These are phyloP conservation scores for Hesperia comma DNA, from an alignment of 2,888 invertebrate species.

Conservation along the genomic window DNA sequence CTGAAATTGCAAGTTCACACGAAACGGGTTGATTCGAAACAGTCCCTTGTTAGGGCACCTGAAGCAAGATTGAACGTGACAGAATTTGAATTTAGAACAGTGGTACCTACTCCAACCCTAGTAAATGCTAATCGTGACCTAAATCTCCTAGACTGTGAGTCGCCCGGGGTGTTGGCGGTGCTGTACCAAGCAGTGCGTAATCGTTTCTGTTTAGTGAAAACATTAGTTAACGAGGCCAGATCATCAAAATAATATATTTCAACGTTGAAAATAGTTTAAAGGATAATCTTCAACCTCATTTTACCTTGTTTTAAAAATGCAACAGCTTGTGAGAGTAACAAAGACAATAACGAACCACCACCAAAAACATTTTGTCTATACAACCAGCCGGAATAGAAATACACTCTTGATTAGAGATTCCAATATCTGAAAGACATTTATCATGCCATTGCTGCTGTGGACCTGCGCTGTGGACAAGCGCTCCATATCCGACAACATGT, in stretches of 20 bases:
- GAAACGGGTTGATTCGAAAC: conserved; percentile 16
- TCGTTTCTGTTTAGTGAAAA: conserved; percentile 10
- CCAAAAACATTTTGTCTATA: no score
- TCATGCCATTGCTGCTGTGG: no score
- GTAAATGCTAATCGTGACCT: conserved; percentile 39
- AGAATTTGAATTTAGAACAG: conserved; percentile 28
- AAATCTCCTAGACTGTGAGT: conserved; percentile 40
- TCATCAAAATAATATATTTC: background rate
- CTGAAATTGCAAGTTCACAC: conserved; percentile 5
- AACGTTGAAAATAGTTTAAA: no score
- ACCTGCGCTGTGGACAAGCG: no score
- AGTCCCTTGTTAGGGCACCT: conserved; percentile 19
- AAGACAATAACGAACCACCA: no score
- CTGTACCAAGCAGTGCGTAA: conserved; percentile 25
- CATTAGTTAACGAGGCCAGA: background rate
- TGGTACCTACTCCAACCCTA: conserved; percentile 27
- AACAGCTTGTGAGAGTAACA: no score
- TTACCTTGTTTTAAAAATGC: no score
- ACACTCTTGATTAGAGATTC: no score
- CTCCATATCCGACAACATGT: no score
- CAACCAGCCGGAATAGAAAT: no score
- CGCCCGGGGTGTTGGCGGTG: conserved; percentile 26
- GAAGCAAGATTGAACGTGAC: conserved; percentile 17
- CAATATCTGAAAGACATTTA: no score
- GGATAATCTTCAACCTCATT: no score